Evolutionary conservation across 92 coral and sea anemone genomes (phyloP).

Genomic region (Epizoanthus illoricatus): DNA sequence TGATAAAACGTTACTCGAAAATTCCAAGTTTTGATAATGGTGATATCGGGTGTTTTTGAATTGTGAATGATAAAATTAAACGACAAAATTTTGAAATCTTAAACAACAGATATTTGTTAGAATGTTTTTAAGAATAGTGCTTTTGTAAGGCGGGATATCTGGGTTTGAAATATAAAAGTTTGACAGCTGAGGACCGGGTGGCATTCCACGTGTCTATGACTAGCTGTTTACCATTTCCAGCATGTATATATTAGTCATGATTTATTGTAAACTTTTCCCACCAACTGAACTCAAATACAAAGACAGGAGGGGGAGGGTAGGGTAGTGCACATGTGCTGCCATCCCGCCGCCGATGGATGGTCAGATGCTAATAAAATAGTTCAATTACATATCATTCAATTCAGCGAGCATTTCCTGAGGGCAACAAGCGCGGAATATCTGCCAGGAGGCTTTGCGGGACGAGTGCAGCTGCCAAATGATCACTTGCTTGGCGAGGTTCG

Average conservation of each 20-base stretch:
- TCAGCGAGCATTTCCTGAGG: not conserved
- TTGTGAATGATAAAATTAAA: too few species aligned
- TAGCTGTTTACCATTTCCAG: conserved; percentile 18
- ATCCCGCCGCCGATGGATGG: not conserved
- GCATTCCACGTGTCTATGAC: conserved; percentile 27
- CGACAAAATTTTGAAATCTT: too few species aligned
- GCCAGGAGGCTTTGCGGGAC: too few species aligned
- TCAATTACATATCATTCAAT: not conserved
- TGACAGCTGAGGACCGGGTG: conserved; percentile 16
- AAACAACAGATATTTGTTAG: too few species aligned
- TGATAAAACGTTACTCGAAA: too few species aligned
- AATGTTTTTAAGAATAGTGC: not conserved
- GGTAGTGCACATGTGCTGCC: not conserved
- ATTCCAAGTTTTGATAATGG: too few species aligned
- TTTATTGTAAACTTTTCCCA: conserved; percentile 29
- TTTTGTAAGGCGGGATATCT: not conserved
- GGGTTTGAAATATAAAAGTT: not conserved
- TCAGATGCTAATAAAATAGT: not conserved
- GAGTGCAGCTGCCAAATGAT: too few species aligned
- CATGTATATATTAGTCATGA: not conserved
- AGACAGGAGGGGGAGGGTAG: conserved; percentile 24
- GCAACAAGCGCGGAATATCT: too few species aligned
- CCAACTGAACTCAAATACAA: conserved; percentile 8
- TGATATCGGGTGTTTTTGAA: too few species aligned
- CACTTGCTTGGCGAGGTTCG: too few species aligned